A percentile compares a stretch with the other conserved stretches of the same genome.
phyloP scores from a whole-genome alignment of 2,888 invertebrate genomes.

The Caenorhabditis parvicauda region DNA sequence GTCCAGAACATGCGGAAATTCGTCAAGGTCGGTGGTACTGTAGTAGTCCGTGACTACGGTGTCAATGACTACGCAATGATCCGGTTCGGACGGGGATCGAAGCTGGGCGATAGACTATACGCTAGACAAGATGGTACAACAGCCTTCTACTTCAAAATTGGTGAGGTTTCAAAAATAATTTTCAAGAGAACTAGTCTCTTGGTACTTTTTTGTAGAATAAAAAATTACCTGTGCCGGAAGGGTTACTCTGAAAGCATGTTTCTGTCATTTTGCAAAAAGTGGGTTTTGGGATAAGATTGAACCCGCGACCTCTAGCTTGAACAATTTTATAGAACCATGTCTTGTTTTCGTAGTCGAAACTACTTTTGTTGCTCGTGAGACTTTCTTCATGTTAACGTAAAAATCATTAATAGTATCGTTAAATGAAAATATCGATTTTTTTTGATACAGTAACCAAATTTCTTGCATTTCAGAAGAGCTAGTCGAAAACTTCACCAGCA shows the following conservation, averaged over 20 bases:
- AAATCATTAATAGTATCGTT: background rate
- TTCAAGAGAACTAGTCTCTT: background rate
- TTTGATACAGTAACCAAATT: background rate
- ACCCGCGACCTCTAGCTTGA: no score
- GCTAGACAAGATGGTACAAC: conserved; percentile 94
- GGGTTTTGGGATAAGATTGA: background rate
- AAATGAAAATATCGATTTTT: background rate
- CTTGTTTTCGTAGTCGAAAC: no score
- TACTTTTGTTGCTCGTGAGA: no score
- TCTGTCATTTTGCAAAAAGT: no score
- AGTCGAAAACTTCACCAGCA: conserved; percentile 70
- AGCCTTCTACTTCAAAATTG: conserved; percentile 68
- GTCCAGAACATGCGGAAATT: conserved; percentile 71
- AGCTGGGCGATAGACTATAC: conserved; percentile 84
- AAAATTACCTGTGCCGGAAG: no score
- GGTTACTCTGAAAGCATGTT: no score
- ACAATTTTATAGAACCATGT: no score
- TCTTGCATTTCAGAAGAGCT: conserved; percentile 74
- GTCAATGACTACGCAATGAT: conserved; percentile 92
- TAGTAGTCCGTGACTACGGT: conserved; percentile 90
- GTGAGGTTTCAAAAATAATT: conserved; percentile 43
- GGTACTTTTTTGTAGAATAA: no score
- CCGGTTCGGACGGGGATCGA: conserved; percentile 86
- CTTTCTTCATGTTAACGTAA: no score
- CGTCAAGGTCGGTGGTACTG: conserved; percentile 72